A percentile compares a stretch with the other conserved stretches of the same genome.
Evolutionary conservation across 1,140 invertebrate species (phyloP).

Genomic region (Drosophila equinoxialis): DNA sequence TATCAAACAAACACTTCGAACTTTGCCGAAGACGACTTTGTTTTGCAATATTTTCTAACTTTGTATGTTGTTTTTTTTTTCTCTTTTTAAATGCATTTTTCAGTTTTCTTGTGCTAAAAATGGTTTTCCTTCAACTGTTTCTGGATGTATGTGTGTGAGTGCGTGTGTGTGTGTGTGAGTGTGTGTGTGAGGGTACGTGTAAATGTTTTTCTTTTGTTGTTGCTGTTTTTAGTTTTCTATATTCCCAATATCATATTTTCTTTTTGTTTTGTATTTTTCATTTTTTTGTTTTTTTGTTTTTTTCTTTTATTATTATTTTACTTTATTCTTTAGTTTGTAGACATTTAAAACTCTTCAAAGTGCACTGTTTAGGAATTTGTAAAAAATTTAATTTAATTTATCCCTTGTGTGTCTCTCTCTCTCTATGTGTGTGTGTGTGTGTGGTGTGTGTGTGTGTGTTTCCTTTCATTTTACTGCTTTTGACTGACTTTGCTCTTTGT

Average conservation of each 20-base stretch:
- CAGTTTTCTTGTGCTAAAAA: constrained; percentile 1
- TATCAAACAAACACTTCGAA: background rate
- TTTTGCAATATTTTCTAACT: constrained; percentile 13
- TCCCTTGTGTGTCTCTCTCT: background rate
- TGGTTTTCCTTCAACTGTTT: background rate
- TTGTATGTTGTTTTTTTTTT: background rate
- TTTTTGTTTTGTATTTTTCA: background rate
- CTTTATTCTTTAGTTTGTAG: constrained; percentile 21
- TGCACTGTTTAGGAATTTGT: constrained; percentile 18
- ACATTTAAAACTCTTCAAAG: constrained; percentile 24
- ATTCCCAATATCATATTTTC: constrained; percentile 25
- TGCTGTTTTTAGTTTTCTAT: constrained; percentile 8
- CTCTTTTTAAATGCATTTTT: constrained; percentile 7
- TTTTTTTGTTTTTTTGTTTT: constrained; percentile 9
- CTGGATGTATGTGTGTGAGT: background rate
- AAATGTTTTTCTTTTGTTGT: background rate
- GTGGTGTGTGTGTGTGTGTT: background rate
- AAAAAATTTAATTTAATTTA: constrained; percentile 10
- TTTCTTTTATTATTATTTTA: constrained; percentile 7
- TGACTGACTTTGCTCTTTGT: background rate
- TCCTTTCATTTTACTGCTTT: background rate
- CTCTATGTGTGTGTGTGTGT: background rate
- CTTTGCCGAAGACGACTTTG: background rate
- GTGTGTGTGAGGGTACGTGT: constrained; percentile 18
- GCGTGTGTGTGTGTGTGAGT: constrained; percentile 8